phyloP scores from a whole-genome alignment of 2,888 invertebrate species.

The Cataglyphis albicans region DNA sequence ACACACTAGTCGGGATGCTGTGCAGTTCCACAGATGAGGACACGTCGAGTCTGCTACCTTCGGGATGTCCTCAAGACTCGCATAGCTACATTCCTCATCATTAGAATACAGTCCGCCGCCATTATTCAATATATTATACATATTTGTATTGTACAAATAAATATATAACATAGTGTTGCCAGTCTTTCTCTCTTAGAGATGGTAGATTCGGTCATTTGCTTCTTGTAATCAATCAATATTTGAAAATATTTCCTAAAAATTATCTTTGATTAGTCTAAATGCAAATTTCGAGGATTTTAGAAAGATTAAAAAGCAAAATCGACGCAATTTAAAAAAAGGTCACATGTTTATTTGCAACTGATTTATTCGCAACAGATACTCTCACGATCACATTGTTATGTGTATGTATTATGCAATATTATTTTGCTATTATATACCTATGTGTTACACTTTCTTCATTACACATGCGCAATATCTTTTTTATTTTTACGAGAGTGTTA shows the following conservation, averaged over 20 bases:
- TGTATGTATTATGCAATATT: conserved; percentile 70
- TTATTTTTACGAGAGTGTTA: conserved; percentile 34
- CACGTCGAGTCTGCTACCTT: conserved; percentile 65
- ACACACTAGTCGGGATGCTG: conserved; percentile 84
- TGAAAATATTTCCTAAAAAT: background rate
- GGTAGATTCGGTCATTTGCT: background rate
- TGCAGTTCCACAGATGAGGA: conserved; percentile 81
- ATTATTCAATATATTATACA: conserved; percentile 57
- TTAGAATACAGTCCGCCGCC: conserved; percentile 70
- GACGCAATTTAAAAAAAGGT: conserved; percentile 72
- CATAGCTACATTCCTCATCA: conserved; percentile 84
- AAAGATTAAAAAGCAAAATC: conserved; percentile 37
- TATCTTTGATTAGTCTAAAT: background rate
- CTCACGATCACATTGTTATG: conserved; percentile 81
- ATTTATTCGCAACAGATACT: conserved; percentile 80
- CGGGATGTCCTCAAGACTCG: conserved; percentile 75
- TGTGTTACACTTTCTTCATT: conserved; percentile 77
- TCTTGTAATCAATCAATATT: background rate
- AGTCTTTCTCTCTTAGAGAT: conserved; percentile 24
- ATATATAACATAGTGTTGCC: conserved; percentile 63
- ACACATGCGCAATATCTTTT: conserved; percentile 75
- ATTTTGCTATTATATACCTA: conserved; percentile 70
- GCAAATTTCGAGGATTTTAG: background rate
- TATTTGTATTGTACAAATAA: conserved; percentile 81
- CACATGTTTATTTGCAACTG: conserved; percentile 79